A percentile compares a stretch with the other conserved stretches of the same genome.
phyloP scores from a whole-genome alignment of 2,797 vertebrate species.

The Rhinatrema bivittatum region DNA sequence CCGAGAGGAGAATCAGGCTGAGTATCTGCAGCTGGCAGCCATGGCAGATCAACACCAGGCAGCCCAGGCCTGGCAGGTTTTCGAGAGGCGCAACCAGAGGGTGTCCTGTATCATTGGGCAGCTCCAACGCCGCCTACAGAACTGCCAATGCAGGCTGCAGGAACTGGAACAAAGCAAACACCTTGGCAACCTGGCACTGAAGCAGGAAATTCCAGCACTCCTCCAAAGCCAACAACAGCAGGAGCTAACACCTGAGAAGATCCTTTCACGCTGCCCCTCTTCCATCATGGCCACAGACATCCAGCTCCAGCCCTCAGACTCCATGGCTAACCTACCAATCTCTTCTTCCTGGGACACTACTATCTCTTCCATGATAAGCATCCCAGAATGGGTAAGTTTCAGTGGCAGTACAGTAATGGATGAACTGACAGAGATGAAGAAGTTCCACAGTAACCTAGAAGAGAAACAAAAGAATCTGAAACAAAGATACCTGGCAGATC shows the following conservation, averaged over 20 bases:
- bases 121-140: constrained; percentile 17
- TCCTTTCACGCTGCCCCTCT: background rate
- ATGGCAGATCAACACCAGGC: constrained; percentile 20
- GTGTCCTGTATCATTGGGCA: constrained; percentile 24
- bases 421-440: background rate
- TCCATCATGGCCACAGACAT: background rate
- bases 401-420: background rate
- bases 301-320: accelerated
- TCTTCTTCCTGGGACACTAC: background rate
- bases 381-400: background rate
- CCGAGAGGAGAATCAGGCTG: constrained; percentile 12
- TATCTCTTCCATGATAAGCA: background rate
- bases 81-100: constrained; percentile 34
- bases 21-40: constrained; percentile 31
- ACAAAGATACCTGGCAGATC: background rate
- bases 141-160: constrained; percentile 10
- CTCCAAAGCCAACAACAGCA: background rate
- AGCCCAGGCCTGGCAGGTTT: constrained; percentile 16
- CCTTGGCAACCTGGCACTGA: background rate
- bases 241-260: background rate
- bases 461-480: background rate
- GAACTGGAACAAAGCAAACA: constrained; percentile 3
- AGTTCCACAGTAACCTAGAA: background rate
- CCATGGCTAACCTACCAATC: too few species aligned
- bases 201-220: background rate